Evolutionary conservation across 2,797 vertebrate species (phyloP).

Genomic region (Myotis daubentonii): DNA sequence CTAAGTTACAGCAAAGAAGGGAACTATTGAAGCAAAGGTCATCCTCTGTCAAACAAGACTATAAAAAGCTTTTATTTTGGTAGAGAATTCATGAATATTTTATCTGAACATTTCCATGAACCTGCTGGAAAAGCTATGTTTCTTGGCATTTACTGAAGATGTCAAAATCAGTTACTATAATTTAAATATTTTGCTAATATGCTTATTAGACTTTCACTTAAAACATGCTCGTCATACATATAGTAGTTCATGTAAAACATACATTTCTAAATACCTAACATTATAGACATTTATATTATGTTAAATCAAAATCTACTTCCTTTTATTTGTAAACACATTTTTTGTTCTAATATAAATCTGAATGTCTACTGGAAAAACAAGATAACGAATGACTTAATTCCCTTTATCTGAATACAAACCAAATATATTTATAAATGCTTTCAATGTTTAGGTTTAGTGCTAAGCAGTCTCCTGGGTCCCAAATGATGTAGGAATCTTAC

Average conservation of each 20-base stretch:
- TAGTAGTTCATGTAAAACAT: neutral
- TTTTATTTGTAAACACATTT: conserved; percentile 47
- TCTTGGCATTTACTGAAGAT: conserved; percentile 79
- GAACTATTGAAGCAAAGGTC: conserved; percentile 71
- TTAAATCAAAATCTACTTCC: conserved; percentile 25
- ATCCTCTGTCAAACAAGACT: conserved; percentile 77
- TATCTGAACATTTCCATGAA: conserved; percentile 79
- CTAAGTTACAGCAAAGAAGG: conserved; percentile 74
- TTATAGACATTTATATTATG: neutral
- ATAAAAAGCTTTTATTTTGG: conserved; percentile 75
- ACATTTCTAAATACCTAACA: conserved; percentile 51
- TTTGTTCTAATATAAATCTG: conserved; percentile 33
- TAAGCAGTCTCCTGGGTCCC: neutral
- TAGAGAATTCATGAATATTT: conserved; percentile 82
- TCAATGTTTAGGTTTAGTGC: neutral
- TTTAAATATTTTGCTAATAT: conserved; percentile 72
- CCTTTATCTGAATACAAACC: neutral
- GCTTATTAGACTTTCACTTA: conserved; percentile 46
- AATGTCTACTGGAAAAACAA: conserved; percentile 28
- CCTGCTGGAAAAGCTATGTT: conserved; percentile 79
- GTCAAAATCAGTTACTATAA: conserved; percentile 77
- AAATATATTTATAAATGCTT: neutral
- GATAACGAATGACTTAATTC: neutral
- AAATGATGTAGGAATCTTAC: neutral
- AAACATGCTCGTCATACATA: conserved; percentile 46